Evolutionary conservation across 2,888 invertebrate species (phyloP), one percentile per base, ranked within the genome.

Genomic region (Elysia crispata): DNA sequence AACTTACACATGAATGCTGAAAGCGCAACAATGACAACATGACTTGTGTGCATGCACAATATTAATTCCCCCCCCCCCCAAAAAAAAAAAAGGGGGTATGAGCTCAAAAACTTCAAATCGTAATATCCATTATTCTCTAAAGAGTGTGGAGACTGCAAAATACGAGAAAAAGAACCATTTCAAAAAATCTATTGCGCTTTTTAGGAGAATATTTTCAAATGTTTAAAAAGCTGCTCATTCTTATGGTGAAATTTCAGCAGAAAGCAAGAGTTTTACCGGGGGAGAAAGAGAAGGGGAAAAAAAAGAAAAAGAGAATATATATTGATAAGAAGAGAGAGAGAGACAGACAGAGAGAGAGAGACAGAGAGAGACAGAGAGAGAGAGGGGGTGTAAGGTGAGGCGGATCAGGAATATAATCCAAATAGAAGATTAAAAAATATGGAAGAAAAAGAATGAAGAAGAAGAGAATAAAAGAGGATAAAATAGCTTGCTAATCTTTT

Each of bases 341-440:
- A 57, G 62, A 57, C 23, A 77, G 41, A 77, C n/a, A 77, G 77
- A 77, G 31, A 70, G 70, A 77, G 13, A 69, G 70, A 77, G 15
- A 77, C 31, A 77, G 13, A 70, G 69, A 77, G n/a, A 70, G 54
- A 70, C n/a, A 70, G 41, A 60, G n/a, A 64, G 54, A 69, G 13
- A 41, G 11, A 41, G 41, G n/a, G n/a, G n/a, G n/a, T n/a, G n/a
- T n/a, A n/a, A n/a, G n/a, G n/a, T n/a, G n/a, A n/a, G n/a, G n/a
- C n/a, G n/a, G n/a, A n/a, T n/a, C n/a, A n/a, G n/a, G n/a, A n/a
- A n/a, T n/a, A n/a, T n/a, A n/a, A n/a, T n/a, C n/a, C n/a, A n/a
- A n/a, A n/a, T n/a, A n/a, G n/a, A n/a, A n/a, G n/a, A n/a, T n/a
- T n/a, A n/a, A n/a, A n/a, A n/a, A n/a, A n/a, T n/a, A n/a, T n/a